phyloP scores from a whole-genome alignment of 2,797 vertebrate genomes.

The Mormyrops boulengeri region DNA sequence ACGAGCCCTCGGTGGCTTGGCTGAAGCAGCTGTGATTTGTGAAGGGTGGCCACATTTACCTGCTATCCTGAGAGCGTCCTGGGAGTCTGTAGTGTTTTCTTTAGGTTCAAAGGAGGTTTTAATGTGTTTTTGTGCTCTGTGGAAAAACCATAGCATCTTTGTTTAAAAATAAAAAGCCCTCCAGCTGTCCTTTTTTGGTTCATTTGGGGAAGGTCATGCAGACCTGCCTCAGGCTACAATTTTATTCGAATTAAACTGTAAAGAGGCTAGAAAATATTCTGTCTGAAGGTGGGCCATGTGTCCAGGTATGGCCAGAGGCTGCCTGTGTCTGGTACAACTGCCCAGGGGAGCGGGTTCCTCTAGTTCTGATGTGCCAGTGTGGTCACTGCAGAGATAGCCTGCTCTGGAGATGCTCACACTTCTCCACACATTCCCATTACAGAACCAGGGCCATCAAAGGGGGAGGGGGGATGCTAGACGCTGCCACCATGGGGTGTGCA shows the following conservation, averaged over 20 bases:
- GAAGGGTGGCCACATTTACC: background rate
- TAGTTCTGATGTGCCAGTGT: background rate
- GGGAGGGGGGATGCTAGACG: background rate
- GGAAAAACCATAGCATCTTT: background rate
- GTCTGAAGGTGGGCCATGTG: background rate
- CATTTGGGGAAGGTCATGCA: background rate
- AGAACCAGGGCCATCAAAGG: background rate
- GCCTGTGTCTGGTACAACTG: background rate
- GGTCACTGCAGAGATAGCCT: background rate
- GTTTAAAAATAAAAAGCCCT: conserved; percentile 6
- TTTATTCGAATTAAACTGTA: background rate
- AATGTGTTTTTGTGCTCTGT: conserved; percentile 3
- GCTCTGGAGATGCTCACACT: background rate
- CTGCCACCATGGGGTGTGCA: background rate
- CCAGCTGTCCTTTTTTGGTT: background rate
- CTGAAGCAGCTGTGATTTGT: background rate
- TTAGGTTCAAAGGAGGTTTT: background rate
- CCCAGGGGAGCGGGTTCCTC: background rate
- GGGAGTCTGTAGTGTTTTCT: background rate
- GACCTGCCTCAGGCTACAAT: background rate
- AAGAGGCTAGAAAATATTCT: background rate
- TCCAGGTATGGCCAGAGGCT: background rate
- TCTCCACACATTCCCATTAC: background rate
- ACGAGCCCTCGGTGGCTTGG: background rate
- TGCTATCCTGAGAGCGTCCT: background rate